Evolutionary conservation across 1,140 invertebrate genomes (phyloP), one percentile per base, ranked within the genome.

Genomic region (Eupeodes corollae): DNA sequence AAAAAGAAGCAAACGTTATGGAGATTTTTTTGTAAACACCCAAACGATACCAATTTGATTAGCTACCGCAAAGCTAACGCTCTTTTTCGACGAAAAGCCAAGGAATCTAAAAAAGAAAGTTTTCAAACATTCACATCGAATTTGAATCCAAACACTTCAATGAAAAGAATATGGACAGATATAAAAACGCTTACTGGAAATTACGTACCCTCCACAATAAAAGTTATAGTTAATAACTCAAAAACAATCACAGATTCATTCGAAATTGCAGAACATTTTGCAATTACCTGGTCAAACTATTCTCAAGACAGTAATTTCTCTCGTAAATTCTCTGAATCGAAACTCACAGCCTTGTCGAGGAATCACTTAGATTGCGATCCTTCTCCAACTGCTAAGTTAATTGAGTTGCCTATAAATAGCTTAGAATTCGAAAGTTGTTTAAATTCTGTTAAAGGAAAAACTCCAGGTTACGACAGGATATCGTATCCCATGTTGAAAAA

Each of bases 151-250:
- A 5, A 40, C 21, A 46, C 51, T 8, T 18, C 40, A 12, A 9
- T 46, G 33, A 52, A 52, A 14, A 50, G 47, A 44, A 44, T 52
- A 31, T 50, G 44, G 43, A 18, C 26, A n/a, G 46, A 50, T 26
- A 40, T 48, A 26, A 44, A 53, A 46, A 40, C 32, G 6, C 40
- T 51, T 34, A 45, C 49, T 2, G 52, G 52, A 13, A 37, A 26
- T 26, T 26, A 41, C 15, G 19, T 41, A 21, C 41, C 32, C n/a
- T 18, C 21, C 6, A 32, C 42, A 5, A 15, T 54, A 11, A 51
- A 46, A 45, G 41, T 35, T 5, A 48, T 51, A n/a, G n/a, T n/a
- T n/a, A n/a, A n/a, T n/a, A n/a, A n/a, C n/a, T n/a, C n/a, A n/a
- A n/a, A n/a, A n/a, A n/a, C n/a, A n/a, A n/a, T n/a, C n/a, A n/a